Evolutionary conservation across 2,888 invertebrate species (phyloP).

Genomic region (Ochropleura plecta): DNA sequence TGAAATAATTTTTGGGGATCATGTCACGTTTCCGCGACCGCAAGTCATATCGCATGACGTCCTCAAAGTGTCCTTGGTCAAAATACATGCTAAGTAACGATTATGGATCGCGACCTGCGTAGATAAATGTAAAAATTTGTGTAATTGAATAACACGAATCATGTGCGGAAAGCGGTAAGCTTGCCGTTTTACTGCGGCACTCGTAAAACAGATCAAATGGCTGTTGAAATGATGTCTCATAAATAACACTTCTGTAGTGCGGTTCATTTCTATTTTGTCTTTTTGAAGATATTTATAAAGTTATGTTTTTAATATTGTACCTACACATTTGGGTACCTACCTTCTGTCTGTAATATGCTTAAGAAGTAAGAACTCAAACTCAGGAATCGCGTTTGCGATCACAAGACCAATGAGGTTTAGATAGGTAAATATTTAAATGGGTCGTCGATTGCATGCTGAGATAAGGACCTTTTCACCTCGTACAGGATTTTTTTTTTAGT

Average conservation of each 20-base stretch:
- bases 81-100: not conserved
- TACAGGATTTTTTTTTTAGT: too few species aligned
- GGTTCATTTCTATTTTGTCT: not conserved
- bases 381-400: not conserved
- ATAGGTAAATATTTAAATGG: not conserved
- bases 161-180: not conserved
- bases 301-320: not conserved
- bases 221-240: constrained; percentile 40
- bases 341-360: not conserved
- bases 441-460: not conserved
- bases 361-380: not conserved
- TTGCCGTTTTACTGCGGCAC: constrained; percentile 34
- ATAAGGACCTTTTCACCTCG: too few species aligned
- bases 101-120: not conserved
- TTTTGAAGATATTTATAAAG: not conserved
- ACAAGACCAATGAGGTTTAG: not conserved
- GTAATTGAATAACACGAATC: constrained; percentile 18
- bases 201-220: constrained; percentile 48
- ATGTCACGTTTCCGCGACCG: not conserved
- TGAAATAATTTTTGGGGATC: not conserved
- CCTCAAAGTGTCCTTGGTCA: not conserved
- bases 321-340: not conserved
- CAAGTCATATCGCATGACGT: not conserved
- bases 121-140: constrained; percentile 6
- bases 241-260: constrained; percentile 34